phyloP scores from a whole-genome alignment of 2,888 invertebrate genomes.

The Choristoneura rosaceana region DNA sequence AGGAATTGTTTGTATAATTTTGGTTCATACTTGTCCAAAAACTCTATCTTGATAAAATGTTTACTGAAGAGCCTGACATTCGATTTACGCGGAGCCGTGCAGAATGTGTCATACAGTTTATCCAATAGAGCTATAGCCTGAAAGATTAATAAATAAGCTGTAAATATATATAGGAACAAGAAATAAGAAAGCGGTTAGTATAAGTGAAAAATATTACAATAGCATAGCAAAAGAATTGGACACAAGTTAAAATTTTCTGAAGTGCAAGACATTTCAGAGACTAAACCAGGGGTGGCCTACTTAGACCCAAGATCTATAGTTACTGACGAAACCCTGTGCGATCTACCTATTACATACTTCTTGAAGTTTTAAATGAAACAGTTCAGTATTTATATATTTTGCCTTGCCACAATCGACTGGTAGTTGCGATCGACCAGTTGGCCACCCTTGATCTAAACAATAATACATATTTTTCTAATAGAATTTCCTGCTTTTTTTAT shows the following conservation, averaged over 20 bases:
- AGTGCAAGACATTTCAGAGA: neutral
- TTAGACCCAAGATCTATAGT: too few relatives aligned
- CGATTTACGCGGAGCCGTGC: conserved; percentile 82
- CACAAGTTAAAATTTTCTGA: neutral
- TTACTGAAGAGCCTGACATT: conserved; percentile 87
- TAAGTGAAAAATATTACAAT: conserved; percentile 11
- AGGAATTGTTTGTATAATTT: conserved; percentile 54
- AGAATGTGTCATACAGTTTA: conserved; percentile 87
- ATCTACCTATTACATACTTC: too few relatives aligned
- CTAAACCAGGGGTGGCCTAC: too few relatives aligned
- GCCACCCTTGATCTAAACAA: too few relatives aligned
- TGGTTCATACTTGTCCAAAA: conserved; percentile 86
- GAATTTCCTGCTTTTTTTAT: too few relatives aligned
- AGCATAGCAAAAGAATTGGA: conserved; percentile 12
- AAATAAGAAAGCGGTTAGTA: conserved; percentile 46
- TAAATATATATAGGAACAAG: conserved; percentile 74
- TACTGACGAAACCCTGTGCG: too few relatives aligned
- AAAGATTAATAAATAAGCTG: conserved; percentile 79
- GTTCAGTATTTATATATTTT: too few relatives aligned
- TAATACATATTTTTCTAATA: too few relatives aligned
- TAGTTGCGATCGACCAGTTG: too few relatives aligned
- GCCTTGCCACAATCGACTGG: too few relatives aligned
- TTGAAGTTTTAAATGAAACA: too few relatives aligned
- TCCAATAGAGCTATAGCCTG: conserved; percentile 88
- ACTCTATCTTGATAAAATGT: conserved; percentile 90